Evolutionary conservation across 2,888 invertebrate species (phyloP).

Genomic region (Pachydiplax longipennis): DNA sequence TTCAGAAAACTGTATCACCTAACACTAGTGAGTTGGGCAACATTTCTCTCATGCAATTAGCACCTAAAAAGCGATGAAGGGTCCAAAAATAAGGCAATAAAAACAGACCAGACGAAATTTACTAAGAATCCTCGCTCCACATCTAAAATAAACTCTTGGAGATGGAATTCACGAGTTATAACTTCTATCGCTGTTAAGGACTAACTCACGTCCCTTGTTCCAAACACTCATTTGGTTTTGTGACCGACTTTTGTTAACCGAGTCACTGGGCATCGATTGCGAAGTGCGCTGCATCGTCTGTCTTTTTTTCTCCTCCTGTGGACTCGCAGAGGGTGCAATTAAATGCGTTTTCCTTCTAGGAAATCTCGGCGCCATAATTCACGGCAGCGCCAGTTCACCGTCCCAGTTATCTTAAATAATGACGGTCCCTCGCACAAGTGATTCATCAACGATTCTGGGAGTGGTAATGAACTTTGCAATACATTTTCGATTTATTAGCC

Average conservation of each 20-base stretch:
- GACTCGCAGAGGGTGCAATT: neutral
- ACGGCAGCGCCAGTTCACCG: neutral
- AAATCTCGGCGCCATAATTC: conserved; percentile 18
- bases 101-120: neutral
- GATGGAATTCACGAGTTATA: neutral
- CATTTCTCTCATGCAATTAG: neutral
- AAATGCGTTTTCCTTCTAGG: conserved; percentile 23
- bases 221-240: conserved; percentile 5
- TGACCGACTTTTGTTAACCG: conserved; percentile 38
- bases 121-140: neutral
- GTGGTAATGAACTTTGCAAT: neutral
- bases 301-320: neutral
- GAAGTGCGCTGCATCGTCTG: neutral
- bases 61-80: neutral
- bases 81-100: neutral
- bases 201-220: conserved; percentile 9
- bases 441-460: neutral
- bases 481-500: neutral
- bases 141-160: neutral
- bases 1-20: too few relatives aligned
- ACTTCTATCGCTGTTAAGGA: neutral
- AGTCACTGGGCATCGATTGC: conserved; percentile 38
- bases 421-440: neutral
- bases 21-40: too few relatives aligned
- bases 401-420: conserved; percentile 14